phyloP scores from a whole-genome alignment of 23 tunicate species.

The Diplosoma virens region DNA sequence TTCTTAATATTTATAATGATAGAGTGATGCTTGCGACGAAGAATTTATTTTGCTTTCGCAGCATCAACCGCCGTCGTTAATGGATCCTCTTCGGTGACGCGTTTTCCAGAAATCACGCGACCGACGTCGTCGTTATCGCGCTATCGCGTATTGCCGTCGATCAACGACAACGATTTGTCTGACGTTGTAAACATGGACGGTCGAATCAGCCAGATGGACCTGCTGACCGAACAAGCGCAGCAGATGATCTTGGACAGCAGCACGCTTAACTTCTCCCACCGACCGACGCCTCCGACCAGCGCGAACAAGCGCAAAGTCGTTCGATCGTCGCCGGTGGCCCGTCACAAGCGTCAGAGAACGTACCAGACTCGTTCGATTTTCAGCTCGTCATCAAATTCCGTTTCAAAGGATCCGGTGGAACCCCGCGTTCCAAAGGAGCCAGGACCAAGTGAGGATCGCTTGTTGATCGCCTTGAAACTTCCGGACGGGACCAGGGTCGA shows the following conservation, averaged over 20 bases:
- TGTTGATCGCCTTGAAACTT: slow-evolving; percentile 66
- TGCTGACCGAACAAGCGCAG: slow-evolving; percentile 66
- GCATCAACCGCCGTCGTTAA: background rate
- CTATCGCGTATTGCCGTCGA: slow-evolving; percentile 62
- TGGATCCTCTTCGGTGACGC: background rate
- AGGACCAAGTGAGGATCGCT: slow-evolving; percentile 44
- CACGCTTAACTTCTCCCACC: background rate
- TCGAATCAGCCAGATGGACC: slow-evolving; percentile 46
- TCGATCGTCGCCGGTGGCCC: background rate
- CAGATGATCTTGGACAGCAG: slow-evolving; percentile 81
- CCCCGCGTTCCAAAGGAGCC: slow-evolving; percentile 53
- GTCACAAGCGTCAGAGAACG: slow-evolving; percentile 32
- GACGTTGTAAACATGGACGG: background rate
- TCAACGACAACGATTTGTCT: background rate
- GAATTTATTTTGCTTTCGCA: background rate
- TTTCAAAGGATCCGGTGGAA: background rate
- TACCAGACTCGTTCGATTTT: slow-evolving; percentile 60
- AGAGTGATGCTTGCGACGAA: no score
- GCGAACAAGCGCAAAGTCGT: slow-evolving; percentile 21
- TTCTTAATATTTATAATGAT: no score
- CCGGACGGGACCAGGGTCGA: slow-evolving; percentile 88
- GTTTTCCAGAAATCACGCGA: slow-evolving; percentile 64
- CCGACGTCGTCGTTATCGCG: slow-evolving; percentile 76
- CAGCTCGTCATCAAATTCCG: background rate
- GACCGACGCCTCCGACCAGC: slow-evolving; percentile 25